These are phyloP conservation scores for Paramisgurnus dabryanus DNA, from an alignment of 2,113 vertebrate genomes.

Conservation along the genomic window DNA sequence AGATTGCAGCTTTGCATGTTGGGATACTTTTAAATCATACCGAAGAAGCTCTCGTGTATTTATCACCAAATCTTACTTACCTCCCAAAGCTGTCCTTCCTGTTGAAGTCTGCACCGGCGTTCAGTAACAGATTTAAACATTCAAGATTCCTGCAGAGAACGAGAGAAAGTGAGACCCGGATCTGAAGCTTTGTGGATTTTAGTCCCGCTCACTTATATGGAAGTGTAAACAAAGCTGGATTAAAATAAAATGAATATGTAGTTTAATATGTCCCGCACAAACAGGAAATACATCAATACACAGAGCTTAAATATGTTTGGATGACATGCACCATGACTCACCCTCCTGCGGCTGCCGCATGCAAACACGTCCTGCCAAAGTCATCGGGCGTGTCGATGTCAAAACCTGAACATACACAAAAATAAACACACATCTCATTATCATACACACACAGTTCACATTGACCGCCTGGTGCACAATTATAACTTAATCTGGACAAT, in stretches of 20 bases:
- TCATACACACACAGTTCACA: not conserved
- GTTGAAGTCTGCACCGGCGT: conserved; percentile 96
- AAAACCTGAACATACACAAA: conserved; percentile 80
- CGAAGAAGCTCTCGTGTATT: no score
- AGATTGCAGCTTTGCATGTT: no score
- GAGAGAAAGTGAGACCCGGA: not conserved
- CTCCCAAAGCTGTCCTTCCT: conserved; percentile 98
- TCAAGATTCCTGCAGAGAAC: conserved; percentile 86
- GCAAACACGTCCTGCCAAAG: conserved; percentile 98
- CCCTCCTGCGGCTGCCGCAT: conserved; percentile 98
- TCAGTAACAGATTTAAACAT: conserved; percentile 96
- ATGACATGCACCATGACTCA: conserved; percentile 64
- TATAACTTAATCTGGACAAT: no score
- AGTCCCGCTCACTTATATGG: not conserved
- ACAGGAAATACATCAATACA: no score
- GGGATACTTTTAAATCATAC: no score
- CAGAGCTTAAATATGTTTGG: no score
- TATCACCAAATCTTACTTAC: conserved; percentile 67
- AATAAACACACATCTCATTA: not conserved
- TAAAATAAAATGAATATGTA: no score
- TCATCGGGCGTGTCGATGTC: conserved; percentile 97
- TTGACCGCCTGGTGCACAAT: no score
- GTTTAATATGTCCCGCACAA: no score
- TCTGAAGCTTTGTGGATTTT: not conserved
- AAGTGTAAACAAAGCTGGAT: no score